phyloP scores from a whole-genome alignment of 2,888 invertebrate species.

The Eupithecia pulchellata region DNA sequence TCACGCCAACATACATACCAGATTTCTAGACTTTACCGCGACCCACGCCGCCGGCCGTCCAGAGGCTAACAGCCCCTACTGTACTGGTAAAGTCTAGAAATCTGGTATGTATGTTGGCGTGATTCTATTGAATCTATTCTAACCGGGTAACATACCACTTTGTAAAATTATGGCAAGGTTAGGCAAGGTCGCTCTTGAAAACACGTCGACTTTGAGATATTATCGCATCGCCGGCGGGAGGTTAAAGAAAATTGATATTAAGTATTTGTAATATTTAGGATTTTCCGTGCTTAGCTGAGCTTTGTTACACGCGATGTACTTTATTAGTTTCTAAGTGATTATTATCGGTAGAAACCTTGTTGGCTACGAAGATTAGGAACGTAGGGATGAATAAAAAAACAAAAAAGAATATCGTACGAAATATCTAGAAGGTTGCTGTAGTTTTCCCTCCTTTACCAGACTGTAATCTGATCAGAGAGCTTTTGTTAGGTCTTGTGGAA shows the following conservation, averaged over 20 bases:
- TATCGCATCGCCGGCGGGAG: not conserved
- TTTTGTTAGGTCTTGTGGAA: too few species aligned
- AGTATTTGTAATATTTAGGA: not conserved
- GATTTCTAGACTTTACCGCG: not conserved
- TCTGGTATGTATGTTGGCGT: not conserved
- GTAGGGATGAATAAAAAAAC: too few species aligned
- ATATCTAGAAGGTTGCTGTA: not conserved
- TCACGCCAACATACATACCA: not conserved
- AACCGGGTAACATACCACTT: not conserved
- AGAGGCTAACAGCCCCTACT: not conserved
- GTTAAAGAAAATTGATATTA: not conserved
- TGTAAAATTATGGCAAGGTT: not conserved
- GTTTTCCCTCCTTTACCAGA: not conserved
- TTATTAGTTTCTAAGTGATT: not conserved
- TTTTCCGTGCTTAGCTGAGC: not conserved
- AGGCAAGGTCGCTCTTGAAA: conserved; percentile 3
- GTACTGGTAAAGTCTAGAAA: not conserved
- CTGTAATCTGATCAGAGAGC: not conserved
- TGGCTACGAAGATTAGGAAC: not conserved
- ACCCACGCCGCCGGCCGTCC: not conserved
- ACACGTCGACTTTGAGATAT: not conserved
- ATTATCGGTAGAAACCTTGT: not conserved
- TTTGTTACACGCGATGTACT: not conserved
- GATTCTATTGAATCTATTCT: conserved; percentile 1
- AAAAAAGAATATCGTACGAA: not conserved